Evolutionary conservation across 2,888 invertebrate genomes (phyloP), one percentile per base, ranked within the genome.

Genomic region (Conchocele bisecta): DNA sequence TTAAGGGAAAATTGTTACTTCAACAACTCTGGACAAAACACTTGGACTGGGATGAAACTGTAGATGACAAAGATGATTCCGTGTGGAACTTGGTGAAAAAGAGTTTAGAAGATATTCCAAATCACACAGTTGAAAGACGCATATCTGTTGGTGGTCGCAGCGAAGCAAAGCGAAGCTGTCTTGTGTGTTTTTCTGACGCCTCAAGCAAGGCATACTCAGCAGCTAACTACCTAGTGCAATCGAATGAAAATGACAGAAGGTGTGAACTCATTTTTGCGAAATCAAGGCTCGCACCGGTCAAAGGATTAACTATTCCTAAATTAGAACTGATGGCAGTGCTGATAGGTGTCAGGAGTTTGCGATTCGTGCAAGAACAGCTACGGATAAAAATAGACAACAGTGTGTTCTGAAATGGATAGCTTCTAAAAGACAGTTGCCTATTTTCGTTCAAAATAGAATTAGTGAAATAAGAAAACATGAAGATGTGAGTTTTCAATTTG

Each of bases 281-380:
- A 24, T 31, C 64, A 17, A 29, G 64, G 35, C 56, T 64, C 20
- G 64, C 56, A 6, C 57, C 57, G 22, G 31, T 22, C 15, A 56
- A 56, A 56, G 9, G 31, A 5, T 3, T 50, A 6, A 50, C 20
- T n/a, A 57, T 65, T 48, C 65, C 57, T 1, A 57, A 44, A 28
- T 28, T 57, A 13, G 57, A 57, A 20, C 57, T 57, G 2, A 28
- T 57, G 20, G 42, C 57, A 31, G 42, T 26, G 11, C 15, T 57
- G 17, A 57, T 42, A 29, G 57, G 41, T 5, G 17, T 3, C 20
- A 24, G 57, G 33, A 31, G 57, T 44, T 29, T 57, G n/a, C 42
- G 22, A 3, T 57, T 57, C 22, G 57, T 57, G 5, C 15, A 57
- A 22, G 39, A 26, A 11, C 29, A 50, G n/a, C 17, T 50, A 46